Evolutionary conservation across 2,888 invertebrate genomes (phyloP).

Genomic region (Thumatha senex): DNA sequence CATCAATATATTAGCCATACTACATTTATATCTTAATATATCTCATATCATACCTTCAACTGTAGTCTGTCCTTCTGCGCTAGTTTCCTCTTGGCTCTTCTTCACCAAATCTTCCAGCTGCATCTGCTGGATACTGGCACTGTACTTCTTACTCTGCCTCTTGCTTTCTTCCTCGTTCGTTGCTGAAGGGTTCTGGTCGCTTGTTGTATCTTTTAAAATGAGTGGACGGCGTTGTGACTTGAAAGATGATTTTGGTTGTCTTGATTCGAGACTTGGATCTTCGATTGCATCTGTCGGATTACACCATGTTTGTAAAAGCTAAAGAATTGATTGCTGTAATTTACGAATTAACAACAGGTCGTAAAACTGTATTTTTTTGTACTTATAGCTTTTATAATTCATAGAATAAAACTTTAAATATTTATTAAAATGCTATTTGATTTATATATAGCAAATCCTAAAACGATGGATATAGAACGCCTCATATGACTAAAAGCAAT

Average conservation of each 20-base stretch:
- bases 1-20: too few species aligned
- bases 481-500: too few species aligned
- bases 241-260: conserved; percentile 38
- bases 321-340: background rate
- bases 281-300: conserved; percentile 57
- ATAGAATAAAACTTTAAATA: too few species aligned
- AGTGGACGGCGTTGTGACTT: conserved; percentile 67
- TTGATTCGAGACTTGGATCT: conserved; percentile 57
- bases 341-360: too few species aligned
- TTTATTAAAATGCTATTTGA: too few species aligned
- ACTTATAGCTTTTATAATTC: too few species aligned
- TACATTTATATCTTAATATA: too few species aligned
- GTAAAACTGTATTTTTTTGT: too few species aligned
- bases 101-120: conserved; percentile 65
- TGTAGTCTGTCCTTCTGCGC: conserved; percentile 55
- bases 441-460: too few species aligned
- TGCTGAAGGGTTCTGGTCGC: conserved; percentile 70
- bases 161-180: conserved; percentile 73
- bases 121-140: conserved; percentile 70
- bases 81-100: conserved; percentile 51
- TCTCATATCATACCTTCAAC: conserved; percentile 49
- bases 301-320: background rate
- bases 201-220: conserved; percentile 54
- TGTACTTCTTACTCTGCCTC: conserved; percentile 77
- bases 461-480: too few species aligned